Percentiles rank a stretch among this genome's conserved stretches.
Conservation (phyloP, 2,113 vertebrate genomes). For the Petaurus breviceps region DNA sequence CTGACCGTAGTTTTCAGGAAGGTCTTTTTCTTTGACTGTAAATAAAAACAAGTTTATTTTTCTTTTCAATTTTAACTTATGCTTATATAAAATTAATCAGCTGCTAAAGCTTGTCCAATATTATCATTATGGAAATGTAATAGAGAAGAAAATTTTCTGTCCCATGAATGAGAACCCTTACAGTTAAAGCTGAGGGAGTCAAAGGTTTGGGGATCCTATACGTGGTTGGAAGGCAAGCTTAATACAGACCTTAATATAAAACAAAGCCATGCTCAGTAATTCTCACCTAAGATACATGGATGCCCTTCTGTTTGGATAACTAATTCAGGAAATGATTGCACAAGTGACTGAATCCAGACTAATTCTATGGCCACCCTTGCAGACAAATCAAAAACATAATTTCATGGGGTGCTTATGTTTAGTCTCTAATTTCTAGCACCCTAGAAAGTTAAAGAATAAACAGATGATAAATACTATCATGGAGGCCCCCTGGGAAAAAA, state of each 20-base stretch:
- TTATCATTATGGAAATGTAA: not conserved
- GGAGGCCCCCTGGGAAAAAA: not conserved
- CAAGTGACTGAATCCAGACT: not conserved
- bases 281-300: not conserved
- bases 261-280: not conserved
- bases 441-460: not conserved
- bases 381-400: not conserved
- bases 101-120: conserved; percentile 14
- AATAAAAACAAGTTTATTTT: conserved; percentile 59
- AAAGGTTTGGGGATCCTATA: not conserved
- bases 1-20: conserved; percentile 83
- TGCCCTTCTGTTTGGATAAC: not conserved
- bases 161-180: not conserved
- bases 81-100: not conserved
- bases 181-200: not conserved
- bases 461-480: not conserved
- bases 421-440: not conserved
- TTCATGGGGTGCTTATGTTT: not conserved
- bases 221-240: not conserved
- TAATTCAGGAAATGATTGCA: not conserved
- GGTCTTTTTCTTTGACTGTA: conserved; percentile 86
- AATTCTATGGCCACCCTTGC: not conserved
- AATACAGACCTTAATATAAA: not conserved
- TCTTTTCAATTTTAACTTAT: conserved; percentile 6
- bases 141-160: not conserved